phyloP scores from a whole-genome alignment of 2,797 vertebrate genomes.

The Lateolabrax maculatus region DNA sequence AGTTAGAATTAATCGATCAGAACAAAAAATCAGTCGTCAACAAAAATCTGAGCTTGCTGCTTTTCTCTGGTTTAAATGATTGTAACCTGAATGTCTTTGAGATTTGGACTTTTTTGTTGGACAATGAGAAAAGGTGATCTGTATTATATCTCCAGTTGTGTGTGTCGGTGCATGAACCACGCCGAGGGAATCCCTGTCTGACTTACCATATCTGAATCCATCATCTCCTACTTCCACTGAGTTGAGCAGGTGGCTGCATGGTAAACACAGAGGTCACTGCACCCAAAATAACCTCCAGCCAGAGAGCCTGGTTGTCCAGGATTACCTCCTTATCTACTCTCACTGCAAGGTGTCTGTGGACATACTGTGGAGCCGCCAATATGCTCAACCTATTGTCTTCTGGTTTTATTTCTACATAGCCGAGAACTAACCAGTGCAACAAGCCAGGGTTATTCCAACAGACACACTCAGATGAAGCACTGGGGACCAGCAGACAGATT shows the following conservation, averaged over 20 bases:
- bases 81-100: background rate
- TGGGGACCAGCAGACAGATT: slow-evolving; percentile 38
- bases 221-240: slow-evolving; percentile 2
- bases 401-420: background rate
- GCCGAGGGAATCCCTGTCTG: slow-evolving; percentile 18
- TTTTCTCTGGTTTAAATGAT: background rate
- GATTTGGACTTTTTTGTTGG: background rate
- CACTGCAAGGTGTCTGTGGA: background rate
- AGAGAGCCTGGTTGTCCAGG: background rate
- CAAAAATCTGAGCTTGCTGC: background rate
- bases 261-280: slow-evolving; percentile 24
- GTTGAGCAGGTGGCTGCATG: background rate
- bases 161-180: background rate
- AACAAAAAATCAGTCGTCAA: no score
- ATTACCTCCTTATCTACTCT: background rate
- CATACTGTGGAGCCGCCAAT: background rate
- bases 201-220: slow-evolving; percentile 8
- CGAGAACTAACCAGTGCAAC: background rate
- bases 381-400: background rate
- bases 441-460: background rate
- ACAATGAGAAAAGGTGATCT: background rate
- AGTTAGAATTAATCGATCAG: no score
- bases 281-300: slow-evolving; percentile 20
- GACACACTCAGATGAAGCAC: slow-evolving; percentile 6
- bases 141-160: background rate